Evolutionary conservation across 1,140 invertebrate species (phyloP), one percentile per base, ranked within the genome.

Genomic region (Drosophila repleta): DNA sequence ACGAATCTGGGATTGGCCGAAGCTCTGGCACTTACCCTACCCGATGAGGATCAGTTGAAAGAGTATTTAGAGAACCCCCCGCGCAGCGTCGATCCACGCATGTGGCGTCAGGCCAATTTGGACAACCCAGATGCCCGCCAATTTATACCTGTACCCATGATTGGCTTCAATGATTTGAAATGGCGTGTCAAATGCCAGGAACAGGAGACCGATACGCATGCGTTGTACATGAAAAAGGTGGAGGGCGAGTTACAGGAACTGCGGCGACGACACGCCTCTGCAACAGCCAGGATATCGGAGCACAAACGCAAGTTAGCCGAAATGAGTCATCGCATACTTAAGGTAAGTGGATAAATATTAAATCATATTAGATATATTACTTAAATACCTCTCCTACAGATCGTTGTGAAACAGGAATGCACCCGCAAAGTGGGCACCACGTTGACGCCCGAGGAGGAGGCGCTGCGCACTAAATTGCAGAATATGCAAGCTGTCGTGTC

Each of bases 41-140:
- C 96, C 20, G 94, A 96, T 65, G 94, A 94, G 15, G 94, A 95
- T 11, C 96, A 97, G 84, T 79, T 98, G 0, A 96, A 97, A 71
- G 95, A 97, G 74, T 99, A 99, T 92, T 91, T 99, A 41, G 96
- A 97, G 64, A 96, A 95, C 89, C 96, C 97, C 5, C 98, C 97
- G 11, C 62, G 83, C 93, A 96, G 96, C 3, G 96, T 97, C 76
- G 95, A 97, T 91, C 93, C 94, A 26, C 92, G 96, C 63, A 93
- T 97, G 60, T 98, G 96, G 96, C 95, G 96, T 84, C 97, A 98
- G 92, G 98, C 98, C 0, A 97, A 98, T 89, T 91, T 96, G 21
- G 97, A 99, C 84, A 99, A 99, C 93, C 98, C 98, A 0, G 96
- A 99, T 92, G 94, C 97, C 7, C 94, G 95, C 29, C 95, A 96